These are phyloP conservation scores for Drosophila insularis DNA, from an alignment of 1,140 invertebrate species.

Conservation along the genomic window DNA sequence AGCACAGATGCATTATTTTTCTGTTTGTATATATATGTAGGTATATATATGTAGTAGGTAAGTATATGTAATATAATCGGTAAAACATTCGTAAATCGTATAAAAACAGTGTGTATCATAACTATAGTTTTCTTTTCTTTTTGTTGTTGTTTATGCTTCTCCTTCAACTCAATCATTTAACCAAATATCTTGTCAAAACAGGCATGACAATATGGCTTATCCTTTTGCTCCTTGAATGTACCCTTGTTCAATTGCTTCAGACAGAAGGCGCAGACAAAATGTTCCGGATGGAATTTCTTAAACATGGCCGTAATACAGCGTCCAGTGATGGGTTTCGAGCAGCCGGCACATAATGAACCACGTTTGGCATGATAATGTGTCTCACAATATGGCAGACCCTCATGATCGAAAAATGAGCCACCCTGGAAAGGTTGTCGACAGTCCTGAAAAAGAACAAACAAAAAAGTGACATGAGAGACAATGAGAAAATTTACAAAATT, in stretches of 20 bases:
- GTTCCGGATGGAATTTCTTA: constrained; percentile 99
- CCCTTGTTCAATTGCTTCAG: constrained; percentile 98
- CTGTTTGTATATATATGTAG: neutral
- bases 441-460: constrained; percentile 84
- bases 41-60: constrained; percentile 39
- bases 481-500: neutral
- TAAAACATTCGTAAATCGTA: constrained; percentile 60
- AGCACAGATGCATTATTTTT: constrained; percentile 56
- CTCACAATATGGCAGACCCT: constrained; percentile 98
- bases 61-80: constrained; percentile 32
- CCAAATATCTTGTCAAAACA: constrained; percentile 99
- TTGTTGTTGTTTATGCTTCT: constrained; percentile 22
- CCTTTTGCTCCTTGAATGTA: constrained; percentile 99
- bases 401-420: constrained; percentile 97
- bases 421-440: constrained; percentile 96
- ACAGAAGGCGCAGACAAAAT: constrained; percentile 98
- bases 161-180: constrained; percentile 82
- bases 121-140: constrained; percentile 45
- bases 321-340: constrained; percentile 98
- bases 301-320: constrained; percentile 99
- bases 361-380: constrained; percentile 98
- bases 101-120: constrained; percentile 63
- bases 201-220: constrained; percentile 98
- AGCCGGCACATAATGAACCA: constrained; percentile 97
- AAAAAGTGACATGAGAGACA: neutral